These are phyloP conservation scores for Lottia scabra DNA, from an alignment of 2,888 invertebrate genomes.

Conservation along the genomic window DNA sequence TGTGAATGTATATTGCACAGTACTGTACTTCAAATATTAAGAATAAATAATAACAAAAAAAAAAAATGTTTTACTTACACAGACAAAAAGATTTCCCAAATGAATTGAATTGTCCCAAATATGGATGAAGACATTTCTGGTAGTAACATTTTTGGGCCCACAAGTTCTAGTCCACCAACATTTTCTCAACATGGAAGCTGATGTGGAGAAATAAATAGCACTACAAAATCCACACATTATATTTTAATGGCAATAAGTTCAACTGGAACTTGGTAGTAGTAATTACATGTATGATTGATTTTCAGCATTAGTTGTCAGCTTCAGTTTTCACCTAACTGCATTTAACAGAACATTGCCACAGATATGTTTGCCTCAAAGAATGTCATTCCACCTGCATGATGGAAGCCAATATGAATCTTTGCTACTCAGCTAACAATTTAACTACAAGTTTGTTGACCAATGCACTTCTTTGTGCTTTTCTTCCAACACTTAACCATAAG, in stretches of 20 bases:
- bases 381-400: background rate
- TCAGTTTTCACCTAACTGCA: background rate
- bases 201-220: slow-evolving; percentile 10
- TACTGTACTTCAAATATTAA: too few relatives aligned
- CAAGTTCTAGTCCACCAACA: slow-evolving; percentile 5
- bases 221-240: slow-evolving; percentile 16
- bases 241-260: slow-evolving; percentile 4
- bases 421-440: background rate
- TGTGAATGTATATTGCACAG: too few relatives aligned
- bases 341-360: background rate
- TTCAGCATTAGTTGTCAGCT: slow-evolving; percentile 6
- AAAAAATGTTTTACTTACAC: too few relatives aligned
- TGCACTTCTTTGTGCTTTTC: background rate
- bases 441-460: background rate
- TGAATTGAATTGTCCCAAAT: too few relatives aligned
- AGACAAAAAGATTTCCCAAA: too few relatives aligned
- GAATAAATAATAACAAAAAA: too few relatives aligned
- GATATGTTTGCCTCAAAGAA: slow-evolving; percentile 12
- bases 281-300: background rate
- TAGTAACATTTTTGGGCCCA: too few relatives aligned
- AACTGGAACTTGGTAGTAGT: background rate
- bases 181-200: slow-evolving; percentile 19
- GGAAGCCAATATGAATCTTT: background rate
- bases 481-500: background rate
- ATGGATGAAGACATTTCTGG: too few relatives aligned